Percentiles rank a stretch among this genome's conserved stretches.
These are phyloP conservation scores for Aleadryas rufinucha DNA, from an alignment of 2,113 vertebrate species.

Conservation along the genomic window DNA sequence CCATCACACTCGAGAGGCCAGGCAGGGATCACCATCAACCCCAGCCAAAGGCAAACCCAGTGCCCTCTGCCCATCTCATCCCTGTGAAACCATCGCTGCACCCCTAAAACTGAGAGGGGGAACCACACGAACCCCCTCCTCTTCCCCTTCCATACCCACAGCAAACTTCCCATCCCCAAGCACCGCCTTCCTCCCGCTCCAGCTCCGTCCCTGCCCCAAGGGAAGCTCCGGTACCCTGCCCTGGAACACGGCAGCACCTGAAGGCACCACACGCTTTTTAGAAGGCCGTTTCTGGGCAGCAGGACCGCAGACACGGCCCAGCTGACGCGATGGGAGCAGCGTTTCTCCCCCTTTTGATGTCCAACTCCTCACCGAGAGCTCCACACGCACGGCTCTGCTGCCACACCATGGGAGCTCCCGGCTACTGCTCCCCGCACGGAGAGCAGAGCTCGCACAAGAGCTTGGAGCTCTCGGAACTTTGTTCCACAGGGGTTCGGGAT, in stretches of 20 bases:
- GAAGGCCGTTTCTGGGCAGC: background rate
- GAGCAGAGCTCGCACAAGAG: too few relatives aligned
- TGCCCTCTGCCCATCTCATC: accelerated
- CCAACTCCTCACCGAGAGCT: background rate
- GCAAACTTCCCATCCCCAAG: accelerated
- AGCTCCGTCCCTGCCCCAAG: accelerated
- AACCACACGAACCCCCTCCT: accelerated
- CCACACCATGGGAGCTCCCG: constrained; percentile 69
- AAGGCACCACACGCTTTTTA: accelerated
- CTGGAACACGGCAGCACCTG: background rate
- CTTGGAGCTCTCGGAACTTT: background rate
- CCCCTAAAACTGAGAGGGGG: background rate
- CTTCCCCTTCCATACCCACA: accelerated
- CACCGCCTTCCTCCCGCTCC: accelerated
- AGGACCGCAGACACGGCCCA: background rate
- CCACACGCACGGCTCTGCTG: constrained; percentile 63
- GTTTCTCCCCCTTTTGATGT: background rate
- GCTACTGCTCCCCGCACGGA: constrained; percentile 53
- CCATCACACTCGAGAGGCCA: accelerated
- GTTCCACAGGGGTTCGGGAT: background rate
- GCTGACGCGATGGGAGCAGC: background rate
- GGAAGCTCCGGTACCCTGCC: accelerated
- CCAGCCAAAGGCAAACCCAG: background rate
- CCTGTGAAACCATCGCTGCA: background rate
- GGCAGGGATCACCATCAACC: accelerated